Evolutionary conservation across 2,113 vertebrate species (phyloP).

Genomic region (Mellivora capensis): DNA sequence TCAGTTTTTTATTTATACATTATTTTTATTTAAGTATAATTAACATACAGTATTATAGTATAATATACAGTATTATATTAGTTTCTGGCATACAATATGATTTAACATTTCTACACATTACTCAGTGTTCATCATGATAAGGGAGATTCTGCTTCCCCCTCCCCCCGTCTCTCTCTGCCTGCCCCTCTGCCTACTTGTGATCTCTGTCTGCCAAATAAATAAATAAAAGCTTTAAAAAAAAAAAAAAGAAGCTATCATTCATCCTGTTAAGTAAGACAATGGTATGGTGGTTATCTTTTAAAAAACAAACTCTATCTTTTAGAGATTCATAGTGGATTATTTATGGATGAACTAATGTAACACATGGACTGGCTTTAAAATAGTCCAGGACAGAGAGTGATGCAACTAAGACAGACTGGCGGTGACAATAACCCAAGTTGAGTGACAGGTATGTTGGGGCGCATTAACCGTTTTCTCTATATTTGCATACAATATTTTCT

Average conservation of each 20-base stretch:
- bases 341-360: neutral
- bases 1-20: neutral
- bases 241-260: neutral
- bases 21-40: neutral
- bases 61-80: neutral
- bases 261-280: neutral
- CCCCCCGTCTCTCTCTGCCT: too few species aligned
- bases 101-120: neutral
- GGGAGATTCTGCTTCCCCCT: too few species aligned
- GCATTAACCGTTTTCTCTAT: neutral
- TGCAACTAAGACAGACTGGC: neutral
- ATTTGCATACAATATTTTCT: neutral
- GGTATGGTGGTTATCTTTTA: neutral
- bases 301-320: neutral
- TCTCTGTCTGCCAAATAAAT: too few species aligned
- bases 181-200: too few species aligned
- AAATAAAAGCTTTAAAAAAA: too few species aligned
- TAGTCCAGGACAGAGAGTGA: neutral
- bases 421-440: too few species aligned
- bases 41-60: neutral
- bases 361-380: neutral
- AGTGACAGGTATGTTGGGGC: neutral
- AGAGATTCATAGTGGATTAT: neutral
- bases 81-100: neutral
- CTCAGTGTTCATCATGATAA: neutral